Conservation (phyloP, 2,888 invertebrate genomes). For the Diloba caeruleocephala region DNA sequence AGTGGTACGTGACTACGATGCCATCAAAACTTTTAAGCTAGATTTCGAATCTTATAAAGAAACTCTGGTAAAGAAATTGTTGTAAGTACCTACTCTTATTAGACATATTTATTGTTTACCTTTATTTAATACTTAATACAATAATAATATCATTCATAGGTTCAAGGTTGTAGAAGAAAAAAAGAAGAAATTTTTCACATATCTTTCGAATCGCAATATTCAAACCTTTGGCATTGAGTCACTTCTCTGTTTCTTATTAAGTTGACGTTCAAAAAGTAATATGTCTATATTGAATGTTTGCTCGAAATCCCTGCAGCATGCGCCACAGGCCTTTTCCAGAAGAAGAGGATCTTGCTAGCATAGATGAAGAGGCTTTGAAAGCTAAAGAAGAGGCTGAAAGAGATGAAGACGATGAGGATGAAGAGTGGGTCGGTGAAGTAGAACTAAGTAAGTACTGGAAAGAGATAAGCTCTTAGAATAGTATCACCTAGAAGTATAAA, state of each 20-base stretch:
- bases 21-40: slow-evolving; percentile 80
- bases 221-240: too few species aligned
- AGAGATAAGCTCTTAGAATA: neutral
- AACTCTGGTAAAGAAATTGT: slow-evolving; percentile 79
- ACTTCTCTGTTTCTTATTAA: too few species aligned
- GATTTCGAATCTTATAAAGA: slow-evolving; percentile 78
- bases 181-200: too few species aligned
- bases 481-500: too few species aligned
- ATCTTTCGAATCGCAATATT: too few species aligned
- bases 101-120: too few species aligned
- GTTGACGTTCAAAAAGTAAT: too few species aligned
- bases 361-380: slow-evolving; percentile 88
- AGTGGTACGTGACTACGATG: slow-evolving; percentile 63
- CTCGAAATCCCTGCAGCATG: slow-evolving; percentile 67
- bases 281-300: too few species aligned
- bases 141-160: too few species aligned
- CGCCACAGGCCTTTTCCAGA: slow-evolving; percentile 80
- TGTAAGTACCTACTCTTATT: slow-evolving; percentile 67
- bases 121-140: too few species aligned
- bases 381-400: slow-evolving; percentile 85
- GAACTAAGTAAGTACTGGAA: slow-evolving; percentile 88
- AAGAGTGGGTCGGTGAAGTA: slow-evolving; percentile 86
- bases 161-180: too few species aligned
- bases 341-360: slow-evolving; percentile 84
- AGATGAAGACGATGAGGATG: slow-evolving; percentile 86